These are phyloP conservation scores for Pelobates cultripes DNA, from an alignment of 2,797 vertebrate genomes.

Conservation along the genomic window DNA sequence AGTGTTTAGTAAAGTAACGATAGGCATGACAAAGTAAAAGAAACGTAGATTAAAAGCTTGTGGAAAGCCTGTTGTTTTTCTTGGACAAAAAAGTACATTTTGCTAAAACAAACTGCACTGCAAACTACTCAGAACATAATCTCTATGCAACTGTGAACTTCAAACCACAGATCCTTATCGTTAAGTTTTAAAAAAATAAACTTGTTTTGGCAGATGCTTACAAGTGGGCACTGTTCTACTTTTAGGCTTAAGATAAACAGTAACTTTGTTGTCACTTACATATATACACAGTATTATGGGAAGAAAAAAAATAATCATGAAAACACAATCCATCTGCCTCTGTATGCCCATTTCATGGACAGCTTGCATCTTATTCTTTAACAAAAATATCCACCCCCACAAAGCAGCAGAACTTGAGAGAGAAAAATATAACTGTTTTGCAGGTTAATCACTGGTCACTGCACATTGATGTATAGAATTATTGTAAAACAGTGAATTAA, in stretches of 20 bases:
- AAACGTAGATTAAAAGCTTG: too few relatives aligned
- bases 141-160: neutral
- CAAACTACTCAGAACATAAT: neutral
- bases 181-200: neutral
- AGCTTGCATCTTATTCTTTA: slow-evolving; percentile 42
- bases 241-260: slow-evolving; percentile 23
- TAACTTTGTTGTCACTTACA: slow-evolving; percentile 18
- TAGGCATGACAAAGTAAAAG: too few relatives aligned
- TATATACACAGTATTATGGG: slow-evolving; percentile 14
- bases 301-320: slow-evolving; percentile 31
- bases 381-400: slow-evolving; percentile 47
- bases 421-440: neutral
- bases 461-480: too few relatives aligned
- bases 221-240: slow-evolving; percentile 4
- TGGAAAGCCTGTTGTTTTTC: too few relatives aligned
- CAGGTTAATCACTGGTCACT: neutral
- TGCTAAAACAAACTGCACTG: too few relatives aligned
- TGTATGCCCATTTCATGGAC: slow-evolving; percentile 45
- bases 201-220: neutral
- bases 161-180: neutral
- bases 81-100: too few relatives aligned
- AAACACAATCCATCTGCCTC: slow-evolving; percentile 42
- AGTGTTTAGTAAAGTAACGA: too few relatives aligned
- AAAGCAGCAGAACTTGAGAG: slow-evolving; percentile 34
- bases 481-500: too few relatives aligned